Evolutionary conservation across 2,888 invertebrate genomes (phyloP).

Genomic region (Neocrepidodera transversa): DNA sequence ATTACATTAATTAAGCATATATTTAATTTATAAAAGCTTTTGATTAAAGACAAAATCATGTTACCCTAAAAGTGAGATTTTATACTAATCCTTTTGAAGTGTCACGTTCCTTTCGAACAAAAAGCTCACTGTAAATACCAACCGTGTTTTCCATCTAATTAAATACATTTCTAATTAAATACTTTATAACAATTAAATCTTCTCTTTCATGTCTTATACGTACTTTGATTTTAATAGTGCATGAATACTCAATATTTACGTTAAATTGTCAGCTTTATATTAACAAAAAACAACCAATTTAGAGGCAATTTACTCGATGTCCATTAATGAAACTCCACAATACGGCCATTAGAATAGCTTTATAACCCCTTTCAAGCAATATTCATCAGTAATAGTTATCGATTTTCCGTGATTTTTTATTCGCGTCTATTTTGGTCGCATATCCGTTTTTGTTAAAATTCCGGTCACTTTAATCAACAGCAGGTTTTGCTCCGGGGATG

Average conservation of each 20-base stretch:
- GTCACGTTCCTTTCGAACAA: neutral
- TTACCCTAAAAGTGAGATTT: neutral
- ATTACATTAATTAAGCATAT: too few relatives aligned
- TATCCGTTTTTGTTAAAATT: neutral
- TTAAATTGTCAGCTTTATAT: too few relatives aligned
- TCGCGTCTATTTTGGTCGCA: neutral
- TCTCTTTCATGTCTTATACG: too few relatives aligned
- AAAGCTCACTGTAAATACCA: too few relatives aligned
- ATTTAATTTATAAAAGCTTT: too few relatives aligned
- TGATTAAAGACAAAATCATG: neutral
- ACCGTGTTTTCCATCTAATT: too few relatives aligned
- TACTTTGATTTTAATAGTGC: too few relatives aligned
- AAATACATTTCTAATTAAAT: too few relatives aligned
- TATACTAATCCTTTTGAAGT: neutral
- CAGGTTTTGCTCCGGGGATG: neutral
- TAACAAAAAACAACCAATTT: neutral
- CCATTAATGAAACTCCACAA: constrained; percentile 5
- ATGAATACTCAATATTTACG: too few relatives aligned
- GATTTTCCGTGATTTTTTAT: constrained; percentile 7
- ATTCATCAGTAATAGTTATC: constrained; percentile 3
- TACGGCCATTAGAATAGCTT: constrained; percentile 1
- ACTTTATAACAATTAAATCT: too few relatives aligned
- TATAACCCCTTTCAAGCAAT: constrained; percentile 3
- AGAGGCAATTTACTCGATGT: neutral
- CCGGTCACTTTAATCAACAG: neutral